phyloP scores from a whole-genome alignment of 2,797 vertebrate genomes.

The Selene dorsalis region DNA sequence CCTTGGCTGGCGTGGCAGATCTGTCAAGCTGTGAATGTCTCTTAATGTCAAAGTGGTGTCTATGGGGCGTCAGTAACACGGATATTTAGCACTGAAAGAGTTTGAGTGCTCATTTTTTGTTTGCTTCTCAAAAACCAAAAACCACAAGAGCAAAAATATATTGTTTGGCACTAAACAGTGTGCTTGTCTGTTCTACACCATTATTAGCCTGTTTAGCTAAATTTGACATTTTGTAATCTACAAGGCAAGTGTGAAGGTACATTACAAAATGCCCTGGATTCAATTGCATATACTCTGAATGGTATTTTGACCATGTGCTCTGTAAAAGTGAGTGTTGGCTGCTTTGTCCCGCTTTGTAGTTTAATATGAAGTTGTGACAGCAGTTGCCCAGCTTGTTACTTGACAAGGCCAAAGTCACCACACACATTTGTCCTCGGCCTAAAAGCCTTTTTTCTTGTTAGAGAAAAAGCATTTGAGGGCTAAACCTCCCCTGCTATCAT shows the following conservation, averaged over 20 bases:
- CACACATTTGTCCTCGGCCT: not conserved
- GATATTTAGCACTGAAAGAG: not conserved
- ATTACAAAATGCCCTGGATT: not conserved
- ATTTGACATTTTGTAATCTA: not conserved
- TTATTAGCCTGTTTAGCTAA: not conserved
- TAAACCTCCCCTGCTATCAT: not conserved
- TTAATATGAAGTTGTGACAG: not conserved
- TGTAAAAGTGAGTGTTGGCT: not conserved
- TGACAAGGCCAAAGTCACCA: too few relatives aligned
- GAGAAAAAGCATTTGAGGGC: not conserved
- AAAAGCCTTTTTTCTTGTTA: not conserved
- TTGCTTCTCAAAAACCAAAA: not conserved
- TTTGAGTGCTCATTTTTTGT: not conserved
- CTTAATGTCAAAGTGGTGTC: not conserved
- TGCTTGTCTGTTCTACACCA: not conserved
- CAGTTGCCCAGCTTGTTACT: too few relatives aligned
- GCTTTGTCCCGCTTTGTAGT: not conserved
- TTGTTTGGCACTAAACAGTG: not conserved
- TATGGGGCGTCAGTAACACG: not conserved
- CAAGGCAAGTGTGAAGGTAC: not conserved
- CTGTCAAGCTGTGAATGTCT: constrained; percentile 10
- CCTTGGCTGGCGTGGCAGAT: not conserved
- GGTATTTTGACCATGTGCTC: not conserved
- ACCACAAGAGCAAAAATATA: not conserved
- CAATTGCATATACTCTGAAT: too few relatives aligned